These are phyloP conservation scores for Crossaster papposus DNA, from an alignment of 53 echinoderm and acorn worm genomes.

Conservation along the genomic window DNA sequence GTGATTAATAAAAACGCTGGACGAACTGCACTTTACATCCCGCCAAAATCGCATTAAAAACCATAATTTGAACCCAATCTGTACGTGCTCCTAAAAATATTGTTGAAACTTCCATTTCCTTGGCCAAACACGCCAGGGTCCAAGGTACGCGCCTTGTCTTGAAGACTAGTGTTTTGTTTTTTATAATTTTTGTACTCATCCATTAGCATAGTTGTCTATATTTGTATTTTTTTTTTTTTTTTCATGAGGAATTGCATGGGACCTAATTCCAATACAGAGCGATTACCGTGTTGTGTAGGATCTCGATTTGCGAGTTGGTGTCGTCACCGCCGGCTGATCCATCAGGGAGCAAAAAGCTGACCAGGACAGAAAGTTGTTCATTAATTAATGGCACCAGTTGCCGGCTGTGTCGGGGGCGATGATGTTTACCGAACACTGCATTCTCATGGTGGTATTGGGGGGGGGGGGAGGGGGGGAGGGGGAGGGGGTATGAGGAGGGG, in stretches of 20 bases:
- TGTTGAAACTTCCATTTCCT: constrained; percentile 47
- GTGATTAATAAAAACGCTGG: constrained; percentile 44
- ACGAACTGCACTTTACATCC: constrained; percentile 33
- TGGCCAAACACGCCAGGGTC: constrained; percentile 38
- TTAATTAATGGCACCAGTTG: constrained; percentile 62
- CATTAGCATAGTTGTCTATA: constrained; percentile 58
- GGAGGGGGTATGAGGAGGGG: background rate
- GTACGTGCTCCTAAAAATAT: constrained; percentile 53
- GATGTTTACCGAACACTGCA: constrained; percentile 49
- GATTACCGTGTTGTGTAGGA: background rate
- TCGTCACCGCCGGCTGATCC: constrained; percentile 41
- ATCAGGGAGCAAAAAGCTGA: constrained; percentile 38
- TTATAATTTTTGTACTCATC: constrained; percentile 27
- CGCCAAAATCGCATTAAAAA: constrained; percentile 55
- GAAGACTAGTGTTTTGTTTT: constrained; percentile 9
- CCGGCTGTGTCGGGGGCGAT: constrained; percentile 34
- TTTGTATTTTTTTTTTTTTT: background rate
- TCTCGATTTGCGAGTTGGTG: constrained; percentile 23
- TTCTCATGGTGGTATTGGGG: constrained; percentile 29
- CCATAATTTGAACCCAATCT: constrained; percentile 48
- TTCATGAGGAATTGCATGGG: background rate
- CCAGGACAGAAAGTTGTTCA: constrained; percentile 50
- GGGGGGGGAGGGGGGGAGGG: background rate
- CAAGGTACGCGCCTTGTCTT: constrained; percentile 38
- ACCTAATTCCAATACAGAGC: constrained; percentile 22